These are phyloP conservation scores for Drosophila tropicalis DNA, from an alignment of 1,140 invertebrate species.

Conservation along the genomic window DNA sequence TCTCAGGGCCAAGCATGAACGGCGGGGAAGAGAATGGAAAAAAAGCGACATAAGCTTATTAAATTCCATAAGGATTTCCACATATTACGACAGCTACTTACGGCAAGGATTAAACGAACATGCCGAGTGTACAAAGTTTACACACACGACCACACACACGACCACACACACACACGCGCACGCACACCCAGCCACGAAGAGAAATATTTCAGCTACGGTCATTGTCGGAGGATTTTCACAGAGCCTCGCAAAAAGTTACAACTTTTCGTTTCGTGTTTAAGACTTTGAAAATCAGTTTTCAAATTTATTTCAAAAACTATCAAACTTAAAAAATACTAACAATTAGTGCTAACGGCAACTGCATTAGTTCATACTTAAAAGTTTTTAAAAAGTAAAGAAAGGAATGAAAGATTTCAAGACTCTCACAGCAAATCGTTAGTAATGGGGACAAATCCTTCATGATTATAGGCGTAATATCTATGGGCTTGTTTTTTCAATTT, in stretches of 20 bases:
- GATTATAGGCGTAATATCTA: too few species aligned
- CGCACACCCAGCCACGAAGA: slow-evolving; percentile 7
- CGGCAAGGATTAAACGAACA: slow-evolving; percentile 73
- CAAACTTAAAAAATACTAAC: too few species aligned
- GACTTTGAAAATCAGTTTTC: too few species aligned
- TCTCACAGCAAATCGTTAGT: too few species aligned
- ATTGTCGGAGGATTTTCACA: slow-evolving; percentile 1
- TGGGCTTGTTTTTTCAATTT: too few species aligned
- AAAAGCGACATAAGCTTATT: slow-evolving; percentile 66
- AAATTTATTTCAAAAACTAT: too few species aligned
- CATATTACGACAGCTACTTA: slow-evolving; percentile 71
- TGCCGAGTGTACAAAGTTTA: slow-evolving; percentile 69
- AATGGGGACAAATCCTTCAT: too few species aligned
- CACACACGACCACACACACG: slow-evolving; percentile 24
- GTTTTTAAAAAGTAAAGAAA: too few species aligned
- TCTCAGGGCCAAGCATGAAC: slow-evolving; percentile 15
- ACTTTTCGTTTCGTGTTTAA: too few species aligned
- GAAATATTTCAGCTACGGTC: background rate
- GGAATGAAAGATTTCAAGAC: too few species aligned
- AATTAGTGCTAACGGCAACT: too few species aligned
- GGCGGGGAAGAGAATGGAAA: background rate
- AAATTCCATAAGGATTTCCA: slow-evolving; percentile 74
- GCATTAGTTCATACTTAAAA: too few species aligned
- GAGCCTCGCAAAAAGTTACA: background rate
- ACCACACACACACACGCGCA: slow-evolving; percentile 9